A percentile compares a stretch with the other conserved stretches of the same genome.
phyloP scores from a whole-genome alignment of 1,140 invertebrate species.

The Ruditapes philippinarum region DNA sequence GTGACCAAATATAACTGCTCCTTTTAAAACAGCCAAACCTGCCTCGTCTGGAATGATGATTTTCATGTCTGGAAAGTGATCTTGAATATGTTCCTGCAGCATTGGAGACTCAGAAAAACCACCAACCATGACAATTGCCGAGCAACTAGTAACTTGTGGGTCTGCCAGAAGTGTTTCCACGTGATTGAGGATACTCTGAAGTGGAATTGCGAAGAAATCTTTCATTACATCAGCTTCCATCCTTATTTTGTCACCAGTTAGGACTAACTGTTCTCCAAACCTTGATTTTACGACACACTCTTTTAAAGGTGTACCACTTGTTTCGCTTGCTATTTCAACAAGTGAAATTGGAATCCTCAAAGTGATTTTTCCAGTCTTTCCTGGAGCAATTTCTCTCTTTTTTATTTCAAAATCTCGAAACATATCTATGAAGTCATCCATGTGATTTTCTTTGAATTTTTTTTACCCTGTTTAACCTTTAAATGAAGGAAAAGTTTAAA shows the following conservation, averaged over 20 bases:
- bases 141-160: background rate
- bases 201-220: background rate
- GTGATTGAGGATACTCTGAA: constrained; percentile 18
- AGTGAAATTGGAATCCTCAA: background rate
- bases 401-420: constrained; percentile 41
- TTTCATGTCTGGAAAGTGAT: background rate
- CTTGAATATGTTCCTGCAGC: background rate
- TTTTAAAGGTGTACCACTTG: background rate
- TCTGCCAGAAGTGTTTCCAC: background rate
- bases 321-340: background rate
- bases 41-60: constrained; percentile 24
- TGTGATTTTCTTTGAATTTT: background rate
- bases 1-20: constrained; percentile 50
- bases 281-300: background rate
- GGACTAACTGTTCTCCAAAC: background rate
- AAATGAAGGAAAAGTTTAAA: background rate
- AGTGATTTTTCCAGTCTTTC: background rate
- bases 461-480: background rate
- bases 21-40: constrained; percentile 32
- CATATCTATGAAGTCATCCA: constrained; percentile 26
- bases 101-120: constrained; percentile 23
- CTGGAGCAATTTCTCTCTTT: constrained; percentile 20
- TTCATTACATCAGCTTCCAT: background rate
- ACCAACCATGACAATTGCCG: constrained; percentile 34
- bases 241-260: constrained; percentile 7